Conservation (phyloP, 2,797 vertebrate species). For the Pangasius larnaudii region DNA sequence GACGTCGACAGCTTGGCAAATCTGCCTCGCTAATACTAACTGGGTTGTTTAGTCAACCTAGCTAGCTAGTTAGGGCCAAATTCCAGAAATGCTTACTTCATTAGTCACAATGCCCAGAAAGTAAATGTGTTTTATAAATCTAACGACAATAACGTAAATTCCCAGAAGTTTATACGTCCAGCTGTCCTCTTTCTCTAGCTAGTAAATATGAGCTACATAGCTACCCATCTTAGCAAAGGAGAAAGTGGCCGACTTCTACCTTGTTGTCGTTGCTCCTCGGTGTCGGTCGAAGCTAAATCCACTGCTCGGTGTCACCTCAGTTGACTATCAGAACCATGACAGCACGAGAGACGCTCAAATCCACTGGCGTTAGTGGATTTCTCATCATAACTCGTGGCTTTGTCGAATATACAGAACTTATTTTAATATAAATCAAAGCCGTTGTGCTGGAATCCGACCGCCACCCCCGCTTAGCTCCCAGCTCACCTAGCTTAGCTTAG, state of each 20-base stretch:
- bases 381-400: neutral
- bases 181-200: neutral
- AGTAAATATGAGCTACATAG: neutral
- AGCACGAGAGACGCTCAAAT: neutral
- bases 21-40: neutral
- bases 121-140: neutral
- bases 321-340: neutral
- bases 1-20: neutral
- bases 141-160: neutral
- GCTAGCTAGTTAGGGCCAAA: constrained; percentile 10
- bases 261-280: constrained; percentile 10
- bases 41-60: neutral
- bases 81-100: neutral
- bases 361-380: neutral
- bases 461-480: constrained; percentile 45
- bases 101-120: neutral
- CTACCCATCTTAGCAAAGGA: neutral
- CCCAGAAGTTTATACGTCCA: no score
- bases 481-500: constrained; percentile 28
- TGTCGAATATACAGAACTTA: neutral
- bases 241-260: constrained; percentile 22
- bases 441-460: constrained; percentile 13
- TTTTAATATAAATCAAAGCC: neutral
- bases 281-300: constrained; percentile 24
- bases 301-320: neutral